Conservation (phyloP, 1,140 invertebrate genomes). For the Drosophila nebulosa region DNA sequence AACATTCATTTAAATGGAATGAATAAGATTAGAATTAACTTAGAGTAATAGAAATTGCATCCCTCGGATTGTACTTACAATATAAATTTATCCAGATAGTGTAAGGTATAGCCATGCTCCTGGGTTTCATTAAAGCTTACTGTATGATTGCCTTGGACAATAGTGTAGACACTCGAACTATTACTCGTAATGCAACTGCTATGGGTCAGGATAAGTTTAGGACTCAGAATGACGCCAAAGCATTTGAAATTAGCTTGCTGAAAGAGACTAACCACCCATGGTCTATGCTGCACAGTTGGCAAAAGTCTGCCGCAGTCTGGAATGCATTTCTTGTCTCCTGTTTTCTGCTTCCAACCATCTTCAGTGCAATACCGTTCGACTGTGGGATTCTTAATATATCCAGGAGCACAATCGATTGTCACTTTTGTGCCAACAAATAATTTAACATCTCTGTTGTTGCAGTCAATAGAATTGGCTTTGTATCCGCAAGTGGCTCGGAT, state of each 20-base stretch:
- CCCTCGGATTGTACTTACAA: no score
- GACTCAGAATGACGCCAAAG: conserved; percentile 70
- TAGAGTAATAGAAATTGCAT: no score
- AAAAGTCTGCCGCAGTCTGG: conserved; percentile 37
- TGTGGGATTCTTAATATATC: conserved; percentile 3
- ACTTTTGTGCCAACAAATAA: not conserved
- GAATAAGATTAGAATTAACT: no score
- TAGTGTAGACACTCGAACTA: not conserved
- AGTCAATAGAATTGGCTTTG: not conserved
- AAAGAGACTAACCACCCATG: conserved; percentile 44
- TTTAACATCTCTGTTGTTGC: not conserved
- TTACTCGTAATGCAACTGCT: not conserved
- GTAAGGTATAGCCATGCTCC: conserved; percentile 4
- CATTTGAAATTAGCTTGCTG: conserved; percentile 68
- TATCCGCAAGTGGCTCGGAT: conserved; percentile 3
- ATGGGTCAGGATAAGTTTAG: not conserved
- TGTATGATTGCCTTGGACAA: conserved; percentile 14
- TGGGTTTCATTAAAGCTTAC: not conserved
- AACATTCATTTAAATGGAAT: no score
- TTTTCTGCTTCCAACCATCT: not conserved
- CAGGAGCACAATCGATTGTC: conserved; percentile 5
- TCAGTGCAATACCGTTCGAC: not conserved
- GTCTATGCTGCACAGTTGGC: conserved; percentile 1
- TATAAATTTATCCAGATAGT: not conserved
- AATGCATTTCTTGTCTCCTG: not conserved